These are phyloP conservation scores for Petrocephalus schoutedeni DNA, from an alignment of 2,797 vertebrate genomes.

Conservation along the genomic window DNA sequence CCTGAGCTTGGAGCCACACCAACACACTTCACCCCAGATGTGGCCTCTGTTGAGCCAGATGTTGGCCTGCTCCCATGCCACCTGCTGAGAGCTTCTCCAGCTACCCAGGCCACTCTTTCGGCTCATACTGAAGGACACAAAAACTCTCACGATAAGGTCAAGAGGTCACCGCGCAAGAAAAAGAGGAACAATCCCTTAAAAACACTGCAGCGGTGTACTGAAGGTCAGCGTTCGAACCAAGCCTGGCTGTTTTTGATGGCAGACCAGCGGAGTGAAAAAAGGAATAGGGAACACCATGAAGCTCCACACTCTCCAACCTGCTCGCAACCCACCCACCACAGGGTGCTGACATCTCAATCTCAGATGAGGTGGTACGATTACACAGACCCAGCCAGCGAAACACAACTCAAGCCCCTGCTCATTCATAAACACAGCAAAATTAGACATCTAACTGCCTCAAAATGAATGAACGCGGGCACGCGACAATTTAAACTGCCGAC, in stretches of 20 bases:
- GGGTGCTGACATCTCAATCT: neutral
- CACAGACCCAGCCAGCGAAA: neutral
- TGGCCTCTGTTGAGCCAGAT: neutral
- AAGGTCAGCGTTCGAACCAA: neutral
- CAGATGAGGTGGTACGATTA: neutral
- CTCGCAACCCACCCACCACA: neutral
- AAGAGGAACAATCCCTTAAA: neutral
- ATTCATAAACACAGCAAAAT: neutral
- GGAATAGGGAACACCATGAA: neutral
- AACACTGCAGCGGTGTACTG: neutral
- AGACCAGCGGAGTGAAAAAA: neutral
- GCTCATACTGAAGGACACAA: neutral
- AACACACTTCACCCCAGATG: neutral
- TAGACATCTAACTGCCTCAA: neutral
- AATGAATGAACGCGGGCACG: neutral
- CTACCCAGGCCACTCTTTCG: neutral
- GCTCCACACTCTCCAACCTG: neutral
- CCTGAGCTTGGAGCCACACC: neutral
- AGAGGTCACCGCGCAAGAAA: neutral
- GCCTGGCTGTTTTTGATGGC: neutral
- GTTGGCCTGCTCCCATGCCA: neutral
- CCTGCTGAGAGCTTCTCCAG: neutral
- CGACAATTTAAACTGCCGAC: neutral
- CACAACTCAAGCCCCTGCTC: neutral
- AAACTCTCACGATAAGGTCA: neutral